phyloP scores from a whole-genome alignment of 2,113 vertebrate species.

The Cyanoramphus novaezelandiae region DNA sequence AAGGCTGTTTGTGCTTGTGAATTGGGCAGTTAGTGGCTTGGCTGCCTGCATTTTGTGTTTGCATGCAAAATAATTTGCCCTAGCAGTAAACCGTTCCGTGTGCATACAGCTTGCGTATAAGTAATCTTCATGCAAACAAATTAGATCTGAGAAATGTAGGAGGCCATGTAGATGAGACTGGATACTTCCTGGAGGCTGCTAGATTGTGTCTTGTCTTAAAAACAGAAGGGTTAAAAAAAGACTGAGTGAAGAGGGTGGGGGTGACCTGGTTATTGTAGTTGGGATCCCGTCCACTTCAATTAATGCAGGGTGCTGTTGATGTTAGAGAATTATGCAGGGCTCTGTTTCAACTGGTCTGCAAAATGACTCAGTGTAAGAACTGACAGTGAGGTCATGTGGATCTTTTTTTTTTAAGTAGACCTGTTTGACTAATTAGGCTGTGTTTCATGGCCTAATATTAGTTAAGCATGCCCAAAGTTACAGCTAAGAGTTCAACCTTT shows the following conservation, averaged over 20 bases:
- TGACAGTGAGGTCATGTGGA: background rate
- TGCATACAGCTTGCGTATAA: background rate
- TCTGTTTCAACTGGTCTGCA: slow-evolving; percentile 42
- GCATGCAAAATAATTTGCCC: background rate
- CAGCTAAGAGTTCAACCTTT: slow-evolving; percentile 40
- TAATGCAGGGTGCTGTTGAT: background rate
- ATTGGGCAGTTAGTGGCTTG: background rate
- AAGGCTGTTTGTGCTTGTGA: background rate
- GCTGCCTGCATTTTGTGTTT: background rate
- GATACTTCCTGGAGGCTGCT: background rate
- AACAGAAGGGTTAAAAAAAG: background rate
- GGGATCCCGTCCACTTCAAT: background rate
- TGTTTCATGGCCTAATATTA: slow-evolving; percentile 36
- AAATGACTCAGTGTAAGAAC: slow-evolving; percentile 42
- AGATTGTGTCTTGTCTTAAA: background rate
- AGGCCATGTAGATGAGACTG: fast-evolving
- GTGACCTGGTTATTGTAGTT: background rate
- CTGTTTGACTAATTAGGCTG: slow-evolving; percentile 44
- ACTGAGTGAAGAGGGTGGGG: background rate
- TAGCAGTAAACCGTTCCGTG: background rate
- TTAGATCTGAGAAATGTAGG: background rate
- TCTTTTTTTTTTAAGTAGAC: background rate
- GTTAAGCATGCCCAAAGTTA: slow-evolving; percentile 50
- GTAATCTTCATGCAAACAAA: background rate
- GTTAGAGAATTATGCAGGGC: slow-evolving; percentile 5